Evolutionary conservation across 2,797 vertebrate genomes (phyloP), one percentile per base, ranked within the genome.

Genomic region (Lacerta agilis): DNA sequence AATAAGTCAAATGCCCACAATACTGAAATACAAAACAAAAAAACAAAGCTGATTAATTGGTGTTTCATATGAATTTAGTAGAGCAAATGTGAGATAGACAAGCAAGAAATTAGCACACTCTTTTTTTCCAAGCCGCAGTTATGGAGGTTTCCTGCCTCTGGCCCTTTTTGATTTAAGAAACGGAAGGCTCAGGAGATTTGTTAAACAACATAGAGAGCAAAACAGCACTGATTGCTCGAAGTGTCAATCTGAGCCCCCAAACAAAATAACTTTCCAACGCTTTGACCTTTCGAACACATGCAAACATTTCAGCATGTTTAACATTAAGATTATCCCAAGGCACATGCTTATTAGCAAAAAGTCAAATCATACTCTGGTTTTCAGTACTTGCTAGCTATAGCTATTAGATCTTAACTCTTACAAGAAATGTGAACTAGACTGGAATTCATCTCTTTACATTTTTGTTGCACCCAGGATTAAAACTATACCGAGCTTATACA

Each of bases 251-350:
- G 11, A 55, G 87, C 17, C 81, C 66, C 33, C 80, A 83, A 72
- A 83, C 85, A 87, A 79, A 83, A 89, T 72, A 66, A 66, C 67
- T 84, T 79, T 73, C 81, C 55, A n/a, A n/a, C 13, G 20, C 25
- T 49, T n/a, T 90, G 85, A 79, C 85, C 75, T 90, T 90, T 90
- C 45, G 41, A 80, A 55, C 45, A 87, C 25, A 55, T 15, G 36
- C 41, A 87, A 87, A 80, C 49, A 90, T 87, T 86, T 83, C 55
- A 75, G 67, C 67, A 43, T 83, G 58, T 75, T 87, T 87, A 90
- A 86, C 67, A 75, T 87, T 86, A 78, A 81, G 41, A 73, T 89
- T 85, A 49, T 75, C 87, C 76, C 41, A 84, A 67, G 85, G 83
- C n/a, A 77, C 80, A 84, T 33, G 55, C 38, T 41, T n/a, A 83